phyloP scores from a whole-genome alignment of 2,888 invertebrate genomes.

The Caradrina clavipalpis region DNA sequence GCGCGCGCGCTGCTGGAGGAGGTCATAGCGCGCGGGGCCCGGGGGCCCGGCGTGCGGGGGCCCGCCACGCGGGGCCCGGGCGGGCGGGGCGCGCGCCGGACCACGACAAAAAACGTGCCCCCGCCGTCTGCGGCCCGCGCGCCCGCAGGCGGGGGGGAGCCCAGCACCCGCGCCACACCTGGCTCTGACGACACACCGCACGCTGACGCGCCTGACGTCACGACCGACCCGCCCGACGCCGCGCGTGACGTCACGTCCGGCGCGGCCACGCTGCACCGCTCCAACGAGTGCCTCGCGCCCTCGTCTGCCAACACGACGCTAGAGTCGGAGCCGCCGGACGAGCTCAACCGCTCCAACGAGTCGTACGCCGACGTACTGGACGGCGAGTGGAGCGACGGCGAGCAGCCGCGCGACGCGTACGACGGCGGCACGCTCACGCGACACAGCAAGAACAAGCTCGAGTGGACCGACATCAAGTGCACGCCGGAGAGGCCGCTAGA shows the following conservation, averaged over 20 bases:
- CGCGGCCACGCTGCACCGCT: conserved; percentile 73
- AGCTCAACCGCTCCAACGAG: conserved; percentile 87
- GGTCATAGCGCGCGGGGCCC: conserved; percentile 76
- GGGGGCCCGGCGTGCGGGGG: conserved; percentile 67
- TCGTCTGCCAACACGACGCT: conserved; percentile 79
- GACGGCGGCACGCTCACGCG: conserved; percentile 71
- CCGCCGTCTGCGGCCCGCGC: conserved; percentile 93
- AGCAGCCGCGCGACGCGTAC: conserved; percentile 64
- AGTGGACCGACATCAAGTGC: conserved; percentile 83
- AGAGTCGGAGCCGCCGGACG: conserved; percentile 80
- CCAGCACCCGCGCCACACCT: conserved; percentile 80
- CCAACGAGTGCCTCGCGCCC: conserved; percentile 88
- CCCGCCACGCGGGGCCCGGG: conserved; percentile 74
- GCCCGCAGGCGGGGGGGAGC: conserved; percentile 85
- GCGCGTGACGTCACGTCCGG: conserved; percentile 75
- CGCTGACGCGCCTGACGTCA: conserved; percentile 1
- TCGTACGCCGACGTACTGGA: conserved; percentile 86
- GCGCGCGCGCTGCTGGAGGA: conserved; percentile 85
- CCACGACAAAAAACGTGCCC: conserved; percentile 93
- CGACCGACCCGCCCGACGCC: not conserved
- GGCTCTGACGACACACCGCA: conserved; percentile 73
- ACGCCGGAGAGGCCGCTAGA: conserved; percentile 74
- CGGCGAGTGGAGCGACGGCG: conserved; percentile 83
- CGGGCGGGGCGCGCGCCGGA: conserved; percentile 90
- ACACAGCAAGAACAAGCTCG: conserved; percentile 67